These are phyloP conservation scores for Nanorana parkeri DNA, from an alignment of 2,113 vertebrate species.

Conservation along the genomic window DNA sequence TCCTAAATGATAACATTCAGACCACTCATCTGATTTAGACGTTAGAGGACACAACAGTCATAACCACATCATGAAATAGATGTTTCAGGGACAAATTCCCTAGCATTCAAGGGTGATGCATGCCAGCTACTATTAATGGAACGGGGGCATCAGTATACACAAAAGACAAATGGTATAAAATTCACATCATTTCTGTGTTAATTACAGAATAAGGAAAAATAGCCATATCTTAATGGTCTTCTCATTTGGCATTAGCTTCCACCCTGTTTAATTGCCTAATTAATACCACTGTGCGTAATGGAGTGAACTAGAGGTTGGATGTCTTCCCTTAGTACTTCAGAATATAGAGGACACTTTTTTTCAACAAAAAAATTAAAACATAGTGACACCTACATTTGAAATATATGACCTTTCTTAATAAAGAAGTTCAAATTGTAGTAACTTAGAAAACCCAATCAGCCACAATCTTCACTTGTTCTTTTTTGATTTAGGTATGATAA, in stretches of 20 bases:
- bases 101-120: too few species aligned
- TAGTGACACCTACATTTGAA: too few species aligned
- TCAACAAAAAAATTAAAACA: not conserved
- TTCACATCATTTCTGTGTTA: not conserved
- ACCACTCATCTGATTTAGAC: too few species aligned
- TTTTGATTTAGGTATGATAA: too few species aligned
- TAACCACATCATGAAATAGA: too few species aligned
- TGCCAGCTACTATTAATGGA: not conserved
- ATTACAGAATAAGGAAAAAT: slow-evolving; percentile 7
- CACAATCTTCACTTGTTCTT: too few species aligned
- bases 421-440: too few species aligned
- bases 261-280: slow-evolving; percentile 26
- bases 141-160: not conserved
- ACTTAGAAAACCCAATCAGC: too few species aligned
- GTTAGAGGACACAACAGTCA: too few species aligned
- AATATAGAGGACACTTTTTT: slow-evolving; percentile 4
- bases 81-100: too few species aligned
- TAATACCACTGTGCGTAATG: slow-evolving; percentile 49
- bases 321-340: slow-evolving; percentile 36
- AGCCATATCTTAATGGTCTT: slow-evolving; percentile 29
- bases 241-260: slow-evolving; percentile 35
- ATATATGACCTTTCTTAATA: too few species aligned
- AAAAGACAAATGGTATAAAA: not conserved
- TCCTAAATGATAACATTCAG: too few species aligned
- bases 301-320: slow-evolving; percentile 35